Evolutionary conservation across 2,888 invertebrate species (phyloP).

Genomic region (Chirona hameri): DNA sequence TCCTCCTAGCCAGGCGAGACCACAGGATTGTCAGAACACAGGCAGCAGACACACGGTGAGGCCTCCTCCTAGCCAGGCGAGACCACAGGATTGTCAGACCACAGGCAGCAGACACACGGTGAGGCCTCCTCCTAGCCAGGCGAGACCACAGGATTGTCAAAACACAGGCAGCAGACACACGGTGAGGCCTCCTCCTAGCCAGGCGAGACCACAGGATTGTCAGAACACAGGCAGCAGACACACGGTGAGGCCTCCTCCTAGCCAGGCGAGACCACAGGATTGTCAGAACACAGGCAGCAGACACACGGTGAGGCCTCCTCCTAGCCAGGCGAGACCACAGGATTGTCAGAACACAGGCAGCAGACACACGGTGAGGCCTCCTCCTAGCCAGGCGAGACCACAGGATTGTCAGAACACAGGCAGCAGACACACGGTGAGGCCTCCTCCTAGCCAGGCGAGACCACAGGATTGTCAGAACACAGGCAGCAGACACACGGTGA

Average conservation of each 20-base stretch:
- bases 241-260: conserved; percentile 77
- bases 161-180: no score
- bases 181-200: conserved; percentile 68
- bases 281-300: no score
- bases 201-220: neutral
- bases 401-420: neutral
- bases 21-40: neutral
- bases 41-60: no score
- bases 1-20: conserved; percentile 57
- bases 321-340: conserved; percentile 37
- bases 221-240: no score
- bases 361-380: no score
- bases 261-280: conserved; percentile 31
- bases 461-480: neutral
- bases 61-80: conserved; percentile 61
- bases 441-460: conserved; percentile 57
- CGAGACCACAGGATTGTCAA: neutral
- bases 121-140: conserved; percentile 64
- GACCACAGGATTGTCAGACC: neutral
- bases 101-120: no score
- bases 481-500: no score
- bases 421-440: no score
- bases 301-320: no score
- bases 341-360: no score
- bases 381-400: conserved; percentile 50